Percentiles rank a stretch among this genome's conserved stretches.
Conservation (phyloP, 2,113 vertebrate species). For the Phyllostomus hastatus region DNA sequence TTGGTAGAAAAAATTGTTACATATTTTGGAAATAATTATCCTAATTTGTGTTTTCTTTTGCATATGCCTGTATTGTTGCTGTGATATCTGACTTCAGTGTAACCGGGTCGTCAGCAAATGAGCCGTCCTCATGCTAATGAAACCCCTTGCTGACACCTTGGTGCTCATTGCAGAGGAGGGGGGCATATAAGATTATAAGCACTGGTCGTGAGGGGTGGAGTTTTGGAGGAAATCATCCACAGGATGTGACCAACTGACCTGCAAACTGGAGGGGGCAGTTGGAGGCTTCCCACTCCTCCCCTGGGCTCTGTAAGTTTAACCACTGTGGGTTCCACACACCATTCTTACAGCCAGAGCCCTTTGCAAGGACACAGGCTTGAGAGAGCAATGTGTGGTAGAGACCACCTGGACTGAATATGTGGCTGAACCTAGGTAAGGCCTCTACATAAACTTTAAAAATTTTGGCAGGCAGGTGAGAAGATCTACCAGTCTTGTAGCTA, state of each 20-base stretch:
- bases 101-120: neutral
- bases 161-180: neutral
- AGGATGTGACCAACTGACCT: neutral
- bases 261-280: neutral
- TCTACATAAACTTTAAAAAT: neutral
- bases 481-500: neutral
- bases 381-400: neutral
- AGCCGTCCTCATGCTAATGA: neutral
- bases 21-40: neutral
- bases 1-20: neutral
- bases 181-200: neutral
- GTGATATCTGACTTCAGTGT: neutral
- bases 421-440: neutral
- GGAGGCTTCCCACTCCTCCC: neutral
- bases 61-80: neutral
- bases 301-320: neutral
- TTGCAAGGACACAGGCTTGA: neutral
- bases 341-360: neutral
- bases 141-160: neutral
- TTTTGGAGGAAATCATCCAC: neutral
- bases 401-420: neutral
- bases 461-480: fast-evolving
- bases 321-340: neutral
- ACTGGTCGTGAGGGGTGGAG: neutral
- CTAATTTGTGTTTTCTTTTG: neutral